These are phyloP conservation scores for Danaus plexippus DNA, from an alignment of 1,140 invertebrate genomes.

Conservation along the genomic window DNA sequence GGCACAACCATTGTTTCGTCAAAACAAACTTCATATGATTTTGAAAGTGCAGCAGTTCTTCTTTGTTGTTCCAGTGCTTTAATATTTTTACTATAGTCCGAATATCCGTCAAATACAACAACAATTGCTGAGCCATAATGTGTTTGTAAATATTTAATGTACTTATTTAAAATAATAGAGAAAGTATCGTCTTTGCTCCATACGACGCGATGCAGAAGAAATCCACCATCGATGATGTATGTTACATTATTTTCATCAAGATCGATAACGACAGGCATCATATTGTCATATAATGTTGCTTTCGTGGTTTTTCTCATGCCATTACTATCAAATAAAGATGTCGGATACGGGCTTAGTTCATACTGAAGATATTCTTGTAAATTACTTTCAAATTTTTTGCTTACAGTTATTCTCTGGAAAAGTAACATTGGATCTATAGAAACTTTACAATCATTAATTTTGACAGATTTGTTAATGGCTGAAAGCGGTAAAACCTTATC, in stretches of 20 bases:
- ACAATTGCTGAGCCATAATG: slow-evolving; percentile 27
- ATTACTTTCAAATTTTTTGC: slow-evolving; percentile 42
- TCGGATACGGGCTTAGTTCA: slow-evolving; percentile 52
- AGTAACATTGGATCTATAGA: slow-evolving; percentile 46
- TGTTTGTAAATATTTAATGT: slow-evolving; percentile 26
- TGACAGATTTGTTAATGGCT: slow-evolving; percentile 29
- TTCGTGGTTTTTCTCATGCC: slow-evolving; percentile 56
- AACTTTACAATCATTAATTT: slow-evolving; percentile 36
- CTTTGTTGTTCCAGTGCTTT: slow-evolving; percentile 31
- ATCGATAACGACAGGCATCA: slow-evolving; percentile 29
- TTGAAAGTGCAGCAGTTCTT: slow-evolving; percentile 32
- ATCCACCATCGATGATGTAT: slow-evolving; percentile 38
- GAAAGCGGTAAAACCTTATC: slow-evolving; percentile 32
- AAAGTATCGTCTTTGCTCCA: slow-evolving; percentile 26
- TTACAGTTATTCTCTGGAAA: slow-evolving; percentile 48
- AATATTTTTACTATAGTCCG: slow-evolving; percentile 25
- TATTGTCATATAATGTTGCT: slow-evolving; percentile 43
- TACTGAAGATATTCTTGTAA: slow-evolving; percentile 46
- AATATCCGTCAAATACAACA: slow-evolving; percentile 46
- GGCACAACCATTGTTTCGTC: slow-evolving; percentile 39
- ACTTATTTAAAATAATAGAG: slow-evolving; percentile 26
- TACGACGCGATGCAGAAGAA: slow-evolving; percentile 25
- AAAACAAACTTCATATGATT: slow-evolving; percentile 36
- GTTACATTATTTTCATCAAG: slow-evolving; percentile 43
- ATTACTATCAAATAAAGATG: slow-evolving; percentile 49